Base-by-base conservation (phyloP, 2,797 vertebrate genomes). In the Diplodus puntazzo region DNA sequence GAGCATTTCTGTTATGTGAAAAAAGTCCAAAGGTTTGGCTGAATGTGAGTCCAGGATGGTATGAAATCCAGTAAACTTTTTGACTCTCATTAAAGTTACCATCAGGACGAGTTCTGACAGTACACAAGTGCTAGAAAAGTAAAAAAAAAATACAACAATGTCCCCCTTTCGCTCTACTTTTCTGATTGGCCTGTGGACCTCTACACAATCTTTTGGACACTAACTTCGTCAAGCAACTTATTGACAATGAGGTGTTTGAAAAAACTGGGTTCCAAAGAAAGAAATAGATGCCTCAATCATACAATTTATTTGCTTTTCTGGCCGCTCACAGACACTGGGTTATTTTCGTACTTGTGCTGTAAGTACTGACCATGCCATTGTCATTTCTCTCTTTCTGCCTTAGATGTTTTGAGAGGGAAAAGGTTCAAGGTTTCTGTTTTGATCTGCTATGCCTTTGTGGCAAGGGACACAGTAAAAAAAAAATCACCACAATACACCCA, bases 341-440 rank as follows among this genome's bases (percentile, higher is more conserved):
- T 45, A 14, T 45, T 45, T 45, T 45, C 16, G 43, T 11, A 13
- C 43, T 14, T 45, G 13, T 45, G 4, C 9, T 17, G 60, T 30
- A 46, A 61, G 48, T 10, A 72, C 46, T 48, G 34, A 14, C 48
- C 5, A 34, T 60, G 42, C 12, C 21, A 34, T n/a, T 48, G 16
- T 45, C 9, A 69, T 46, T 8, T 34, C 11, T 20, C 7, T 69
- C 45, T 78, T 54, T 79, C 3, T 16, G 34, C 34, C 53, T 77
- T 3, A 39, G 68, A 60, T 57, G 50, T 66, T 80, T 21, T 68
- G n/a, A 1, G 8, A 76, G 1, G 49, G 34, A 45, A 34, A 69
- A 5, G 12, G 50, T 59, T 77, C 53, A 79, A 60, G 64, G 73
- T 54, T 70, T 68, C 53, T 73, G 63, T 81, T 80, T 75, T 45